Conservation (phyloP, 2,797 vertebrate species). For the Enteromius treurensis region DNA sequence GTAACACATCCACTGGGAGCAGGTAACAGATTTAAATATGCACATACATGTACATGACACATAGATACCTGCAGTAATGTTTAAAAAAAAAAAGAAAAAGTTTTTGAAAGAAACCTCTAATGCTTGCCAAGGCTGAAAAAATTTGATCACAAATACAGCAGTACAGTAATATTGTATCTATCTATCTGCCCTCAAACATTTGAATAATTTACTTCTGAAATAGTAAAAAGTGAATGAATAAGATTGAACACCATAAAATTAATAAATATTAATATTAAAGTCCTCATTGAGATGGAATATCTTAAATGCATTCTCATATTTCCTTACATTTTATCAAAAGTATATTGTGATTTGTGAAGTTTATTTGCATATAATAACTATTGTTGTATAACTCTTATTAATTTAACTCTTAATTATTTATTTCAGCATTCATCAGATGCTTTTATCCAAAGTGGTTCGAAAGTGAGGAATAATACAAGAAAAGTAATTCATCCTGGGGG, state of each 20-base stretch:
- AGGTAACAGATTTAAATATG: constrained; percentile 31
- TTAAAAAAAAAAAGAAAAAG: background rate
- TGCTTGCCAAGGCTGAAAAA: background rate
- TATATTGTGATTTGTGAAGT: background rate
- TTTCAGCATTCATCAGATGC: background rate
- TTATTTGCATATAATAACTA: background rate
- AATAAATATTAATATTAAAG: background rate
- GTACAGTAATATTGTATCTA: background rate
- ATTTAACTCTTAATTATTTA: background rate
- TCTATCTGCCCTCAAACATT: background rate
- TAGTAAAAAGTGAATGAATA: background rate
- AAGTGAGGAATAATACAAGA: background rate
- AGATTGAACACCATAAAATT: background rate
- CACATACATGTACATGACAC: background rate
- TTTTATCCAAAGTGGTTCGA: constrained; percentile 10
- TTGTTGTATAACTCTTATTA: background rate
- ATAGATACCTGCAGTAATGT: background rate
- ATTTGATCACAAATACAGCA: background rate
- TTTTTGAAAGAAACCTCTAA: background rate
- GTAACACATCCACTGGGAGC: constrained; percentile 29
- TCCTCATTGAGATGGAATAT: background rate
- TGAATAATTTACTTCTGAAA: background rate
- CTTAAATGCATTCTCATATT: background rate
- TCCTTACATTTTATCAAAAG: background rate
- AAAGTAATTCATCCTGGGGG: background rate